Conservation (phyloP, 2,113 vertebrate genomes). For the Pollimyrus isidori region DNA sequence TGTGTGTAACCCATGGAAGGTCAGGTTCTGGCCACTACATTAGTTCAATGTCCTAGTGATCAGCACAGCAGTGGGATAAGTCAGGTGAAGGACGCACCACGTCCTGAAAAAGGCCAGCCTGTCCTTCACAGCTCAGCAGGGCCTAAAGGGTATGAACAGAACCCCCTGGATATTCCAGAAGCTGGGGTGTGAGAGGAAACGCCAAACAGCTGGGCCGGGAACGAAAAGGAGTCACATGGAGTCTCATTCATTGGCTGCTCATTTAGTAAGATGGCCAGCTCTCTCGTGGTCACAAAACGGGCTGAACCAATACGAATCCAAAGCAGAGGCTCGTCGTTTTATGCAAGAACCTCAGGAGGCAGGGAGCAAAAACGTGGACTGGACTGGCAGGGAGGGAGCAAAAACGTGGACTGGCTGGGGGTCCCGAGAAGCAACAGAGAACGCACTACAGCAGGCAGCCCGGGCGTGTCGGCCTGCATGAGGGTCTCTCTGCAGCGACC, state of each 20-base stretch:
- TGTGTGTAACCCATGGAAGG: background rate
- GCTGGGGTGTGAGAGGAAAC: background rate
- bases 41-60: background rate
- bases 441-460: background rate
- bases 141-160: background rate
- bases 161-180: background rate
- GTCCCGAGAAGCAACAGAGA: background rate
- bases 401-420: background rate
- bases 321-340: background rate
- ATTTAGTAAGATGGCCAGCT: background rate
- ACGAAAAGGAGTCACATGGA: background rate
- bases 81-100: background rate
- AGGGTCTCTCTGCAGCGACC: background rate
- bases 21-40: background rate
- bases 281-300: background rate
- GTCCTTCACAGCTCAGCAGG: background rate
- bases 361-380: too few species aligned
- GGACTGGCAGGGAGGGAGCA: too few species aligned
- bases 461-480: background rate
- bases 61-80: background rate
- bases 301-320: background rate
- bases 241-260: background rate
- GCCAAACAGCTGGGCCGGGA: background rate
- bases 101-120: background rate
- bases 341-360: background rate